Evolutionary conservation across 2,888 invertebrate species (phyloP), one percentile per base, ranked within the genome.

Genomic region (Macrosiphum euphorbiae): DNA sequence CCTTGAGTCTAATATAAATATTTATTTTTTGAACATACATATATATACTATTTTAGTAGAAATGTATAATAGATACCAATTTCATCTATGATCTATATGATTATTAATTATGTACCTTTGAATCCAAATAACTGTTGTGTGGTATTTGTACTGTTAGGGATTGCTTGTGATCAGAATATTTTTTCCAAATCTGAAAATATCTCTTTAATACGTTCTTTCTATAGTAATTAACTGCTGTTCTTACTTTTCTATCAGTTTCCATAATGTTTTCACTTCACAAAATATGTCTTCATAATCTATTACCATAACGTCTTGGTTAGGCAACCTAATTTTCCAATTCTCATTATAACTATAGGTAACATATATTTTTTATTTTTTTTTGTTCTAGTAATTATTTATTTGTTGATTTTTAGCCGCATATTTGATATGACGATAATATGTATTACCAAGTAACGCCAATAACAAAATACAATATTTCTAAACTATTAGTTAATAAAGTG

Each of bases 181-280:
- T 84, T 85, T 55, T 55, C 91, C 91, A 91, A 41, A 91, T 55
- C 3, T 85, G 35, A 5, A 85, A 91, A 91, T 91, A 91, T 44
- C n/a, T 91, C 24, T 85, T 91, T 24, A 91, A 44, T n/a, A 44
- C 26, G 44, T 44, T 85, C n/a, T 44, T 91, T n/a, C 55, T 85
- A 85, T 55, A 85, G n/a, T 85, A 91, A 91, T 55, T 91, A 11
- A 8, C 24, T n/a, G n/a, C 91, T 7, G 20, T 55, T 85, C 55
- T 91, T 85, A 91, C 13, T 91, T 91, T 91, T 35, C 85, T 85
- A 55, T 85, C 24, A n/a, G 85, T 85, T 91, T 91, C 91, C 91
- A 91, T 91, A 41, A 78, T 20, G 58, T 55, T 88, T 28, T 55
- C 7, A 13, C n/a, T 35, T 58, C 13, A 88, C 13, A 28, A 88